A percentile compares a stretch with the other conserved stretches of the same genome.
Conservation (phyloP, 2,797 vertebrate species). For the Pelochelys cantorii region DNA sequence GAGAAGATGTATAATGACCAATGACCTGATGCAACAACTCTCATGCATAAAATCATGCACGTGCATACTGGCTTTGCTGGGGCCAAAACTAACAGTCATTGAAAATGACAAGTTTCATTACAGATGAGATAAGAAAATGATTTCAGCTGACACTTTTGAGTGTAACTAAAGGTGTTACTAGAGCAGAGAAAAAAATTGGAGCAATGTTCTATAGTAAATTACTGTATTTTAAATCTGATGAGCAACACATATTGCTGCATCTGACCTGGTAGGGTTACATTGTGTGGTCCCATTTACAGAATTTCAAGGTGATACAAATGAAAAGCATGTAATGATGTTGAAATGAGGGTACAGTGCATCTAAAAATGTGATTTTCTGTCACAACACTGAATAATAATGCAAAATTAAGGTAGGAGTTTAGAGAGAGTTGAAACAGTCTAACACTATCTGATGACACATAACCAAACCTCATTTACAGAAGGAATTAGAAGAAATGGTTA, state of each 20-base stretch:
- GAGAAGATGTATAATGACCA: fast-evolving
- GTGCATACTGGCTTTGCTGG: not conserved
- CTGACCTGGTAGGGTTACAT: not conserved
- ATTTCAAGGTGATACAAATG: fast-evolving
- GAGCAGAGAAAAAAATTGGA: not conserved
- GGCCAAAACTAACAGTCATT: not conserved
- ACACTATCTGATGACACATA: fast-evolving
- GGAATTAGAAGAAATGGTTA: fast-evolving
- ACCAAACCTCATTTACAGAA: not conserved
- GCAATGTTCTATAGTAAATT: fast-evolving
- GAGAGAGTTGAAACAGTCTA: fast-evolving
- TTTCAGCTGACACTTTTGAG: not conserved
- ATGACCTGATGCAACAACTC: fast-evolving
- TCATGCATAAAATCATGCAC: fast-evolving
- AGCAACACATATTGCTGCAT: not conserved
- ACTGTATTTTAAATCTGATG: not conserved
- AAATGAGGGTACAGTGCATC: not conserved
- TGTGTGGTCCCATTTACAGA: not conserved
- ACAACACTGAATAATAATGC: not conserved
- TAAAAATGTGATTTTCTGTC: fast-evolving
- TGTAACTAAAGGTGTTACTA: not conserved
- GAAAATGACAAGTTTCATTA: not conserved
- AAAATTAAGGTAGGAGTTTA: not conserved
- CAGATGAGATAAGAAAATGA: not conserved
- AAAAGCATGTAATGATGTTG: not conserved